phyloP scores from a whole-genome alignment of 2,113 vertebrate genomes.

The Carassius carassius region DNA sequence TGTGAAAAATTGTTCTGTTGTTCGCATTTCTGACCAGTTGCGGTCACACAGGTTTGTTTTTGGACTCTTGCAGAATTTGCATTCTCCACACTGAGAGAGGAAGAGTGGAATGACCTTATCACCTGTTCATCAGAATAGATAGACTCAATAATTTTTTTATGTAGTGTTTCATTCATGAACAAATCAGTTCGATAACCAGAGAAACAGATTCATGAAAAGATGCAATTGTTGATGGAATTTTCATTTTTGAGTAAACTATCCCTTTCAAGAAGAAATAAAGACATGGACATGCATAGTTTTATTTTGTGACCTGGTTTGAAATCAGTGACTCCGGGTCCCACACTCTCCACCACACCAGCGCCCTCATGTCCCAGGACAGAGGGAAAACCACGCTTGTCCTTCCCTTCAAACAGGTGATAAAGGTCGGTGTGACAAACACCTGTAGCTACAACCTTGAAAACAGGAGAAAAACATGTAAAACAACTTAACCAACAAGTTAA shows the following conservation, averaged over 20 bases:
- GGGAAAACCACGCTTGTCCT: constrained; percentile 75
- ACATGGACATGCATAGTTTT: not conserved
- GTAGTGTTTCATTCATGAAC: not conserved
- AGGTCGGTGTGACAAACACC: constrained; percentile 83
- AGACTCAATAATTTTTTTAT: too few species aligned
- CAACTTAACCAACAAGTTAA: not conserved
- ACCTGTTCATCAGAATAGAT: constrained; percentile 65
- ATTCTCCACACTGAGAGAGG: constrained; percentile 80
- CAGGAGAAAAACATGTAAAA: not conserved
- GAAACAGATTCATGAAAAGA: too few species aligned
- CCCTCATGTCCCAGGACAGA: constrained; percentile 84
- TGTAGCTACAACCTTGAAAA: constrained; percentile 79
- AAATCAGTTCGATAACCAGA: too few species aligned
- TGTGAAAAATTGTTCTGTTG: not conserved
- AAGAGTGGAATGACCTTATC: constrained; percentile 85
- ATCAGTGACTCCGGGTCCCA: constrained; percentile 80
- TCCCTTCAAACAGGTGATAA: constrained; percentile 71
- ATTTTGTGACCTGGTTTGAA: constrained; percentile 76
- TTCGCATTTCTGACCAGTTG: constrained; percentile 70
- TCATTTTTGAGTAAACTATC: not conserved
- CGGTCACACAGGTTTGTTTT: constrained; percentile 80
- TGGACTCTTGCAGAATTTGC: constrained; percentile 75
- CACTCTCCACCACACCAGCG: constrained; percentile 84
- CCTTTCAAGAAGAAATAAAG: not conserved
- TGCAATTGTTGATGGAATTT: not conserved